These are phyloP conservation scores for Branchinecta lynchi DNA, from an alignment of 1,140 invertebrate genomes.

Conservation along the genomic window DNA sequence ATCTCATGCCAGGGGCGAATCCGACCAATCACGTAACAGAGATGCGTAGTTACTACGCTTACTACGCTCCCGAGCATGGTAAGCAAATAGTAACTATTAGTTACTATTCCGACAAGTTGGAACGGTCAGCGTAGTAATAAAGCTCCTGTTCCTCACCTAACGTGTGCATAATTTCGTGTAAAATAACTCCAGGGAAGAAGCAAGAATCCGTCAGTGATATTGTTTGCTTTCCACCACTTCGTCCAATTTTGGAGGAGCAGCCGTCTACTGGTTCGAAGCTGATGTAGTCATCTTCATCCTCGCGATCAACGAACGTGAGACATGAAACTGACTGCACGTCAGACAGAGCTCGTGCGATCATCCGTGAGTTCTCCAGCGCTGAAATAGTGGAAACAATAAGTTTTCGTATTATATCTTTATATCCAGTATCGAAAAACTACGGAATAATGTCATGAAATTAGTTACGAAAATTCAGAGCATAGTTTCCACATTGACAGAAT, in stretches of 20 bases:
- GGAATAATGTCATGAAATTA: no score
- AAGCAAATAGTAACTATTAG: no score
- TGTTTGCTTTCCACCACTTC: constrained; percentile 17
- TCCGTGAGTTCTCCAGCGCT: not conserved
- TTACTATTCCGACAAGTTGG: not conserved
- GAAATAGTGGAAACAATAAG: not conserved
- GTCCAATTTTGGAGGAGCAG: constrained; percentile 15
- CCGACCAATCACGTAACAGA: no score
- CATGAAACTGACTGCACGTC: not conserved
- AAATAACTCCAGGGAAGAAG: constrained; percentile 15
- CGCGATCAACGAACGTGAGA: not conserved
- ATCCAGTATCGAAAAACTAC: no score
- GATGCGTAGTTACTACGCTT: no score
- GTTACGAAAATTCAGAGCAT: no score
- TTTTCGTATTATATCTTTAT: no score
- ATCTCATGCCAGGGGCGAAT: no score
- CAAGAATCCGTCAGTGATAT: constrained; percentile 14
- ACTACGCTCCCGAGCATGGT: no score
- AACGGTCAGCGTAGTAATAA: not conserved
- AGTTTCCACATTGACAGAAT: no score
- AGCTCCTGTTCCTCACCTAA: constrained; percentile 12
- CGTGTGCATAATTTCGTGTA: constrained; percentile 17
- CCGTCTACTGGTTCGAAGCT: constrained; percentile 15
- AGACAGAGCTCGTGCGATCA: not conserved
- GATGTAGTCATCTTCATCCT: constrained; percentile 13